Base-by-base conservation (phyloP, 1,140 invertebrate genomes). In the Drosophila mayri region DNA sequence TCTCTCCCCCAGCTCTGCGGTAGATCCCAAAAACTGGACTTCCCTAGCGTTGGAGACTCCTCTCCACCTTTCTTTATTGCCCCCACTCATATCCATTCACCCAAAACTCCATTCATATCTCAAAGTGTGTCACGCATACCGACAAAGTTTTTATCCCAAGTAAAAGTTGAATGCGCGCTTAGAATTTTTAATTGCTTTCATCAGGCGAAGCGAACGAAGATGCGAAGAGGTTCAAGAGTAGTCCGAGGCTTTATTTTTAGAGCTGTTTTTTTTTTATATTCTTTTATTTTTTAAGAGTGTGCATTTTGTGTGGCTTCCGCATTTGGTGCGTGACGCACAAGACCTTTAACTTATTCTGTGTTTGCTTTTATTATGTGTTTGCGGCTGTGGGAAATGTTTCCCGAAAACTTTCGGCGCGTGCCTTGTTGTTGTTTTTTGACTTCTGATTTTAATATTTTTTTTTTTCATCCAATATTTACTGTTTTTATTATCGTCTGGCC, bases 171-270 rank as follows among this genome's bases (percentile, higher is more conserved):
- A 71, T 77, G 72, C 79, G 76, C 80, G 79, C 65, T 83, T 90
- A 90, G 85, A 90, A 90, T 90, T 81, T 90, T 90, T 88, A 88
- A 88, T 88, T 88, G 81, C 81, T 81, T 81, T 75, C 81, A 75
- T 81, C 68, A 47, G 62, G 40, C 59, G 32, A 66, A 25, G 72
- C 55, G 59, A 49, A 32, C 10, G 41, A 63, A 22, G 28, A 65
- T 38, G 44, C 35, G n/a, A 22, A 55, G 38, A 71, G 32, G 63
- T 25, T 49, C 16, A 11, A 18, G 30, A 55, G 35, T n/a, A 47
- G 65, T 41, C 25, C 25, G 32, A 8, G 52, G 72, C 47, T 76
- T 76, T 66, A 25, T 40, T 50, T 12, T 72, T 8, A 4, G 22
- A 49, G 14, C 4, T 18, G 18, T 11, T 18, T 10, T 22, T 22